Evolutionary conservation across 2,113 vertebrate genomes (phyloP).

Genomic region (Carassius auratus): DNA sequence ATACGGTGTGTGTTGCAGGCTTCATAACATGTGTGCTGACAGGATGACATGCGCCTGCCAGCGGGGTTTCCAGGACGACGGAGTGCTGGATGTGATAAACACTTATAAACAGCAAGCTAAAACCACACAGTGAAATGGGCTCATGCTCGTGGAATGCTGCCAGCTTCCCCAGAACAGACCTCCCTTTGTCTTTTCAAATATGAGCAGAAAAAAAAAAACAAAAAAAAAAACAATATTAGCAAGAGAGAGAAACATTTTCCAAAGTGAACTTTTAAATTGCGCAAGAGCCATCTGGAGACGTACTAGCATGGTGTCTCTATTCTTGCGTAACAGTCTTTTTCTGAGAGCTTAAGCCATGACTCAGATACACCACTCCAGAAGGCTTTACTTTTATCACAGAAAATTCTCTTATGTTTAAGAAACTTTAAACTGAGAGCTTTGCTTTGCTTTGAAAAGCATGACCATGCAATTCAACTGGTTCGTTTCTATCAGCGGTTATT

Average conservation of each 20-base stretch:
- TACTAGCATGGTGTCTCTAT: not conserved
- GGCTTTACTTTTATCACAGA: not conserved
- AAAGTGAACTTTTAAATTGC: slow-evolving; percentile 33
- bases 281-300: slow-evolving; percentile 20
- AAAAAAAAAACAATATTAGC: not conserved
- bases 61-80: slow-evolving; percentile 42
- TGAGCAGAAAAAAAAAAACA: slow-evolving; percentile 4
- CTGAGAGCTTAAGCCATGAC: not conserved
- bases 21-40: slow-evolving; percentile 18
- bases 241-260: slow-evolving; percentile 33
- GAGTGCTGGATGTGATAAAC: slow-evolving; percentile 41
- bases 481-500: not conserved
- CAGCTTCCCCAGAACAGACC: slow-evolving; percentile 53
- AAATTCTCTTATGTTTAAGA: not conserved
- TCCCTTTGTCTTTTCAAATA: slow-evolving; percentile 51
- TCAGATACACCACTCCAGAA: slow-evolving; percentile 6
- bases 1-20: not conserved
- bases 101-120: slow-evolving; percentile 47
- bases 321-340: not conserved
- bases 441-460: not conserved
- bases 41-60: slow-evolving; percentile 47
- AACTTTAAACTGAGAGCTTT: not conserved
- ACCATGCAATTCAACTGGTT: not conserved
- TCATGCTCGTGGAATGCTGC: slow-evolving; percentile 31
- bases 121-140: slow-evolving; percentile 40